Percentiles rank a stretch among this genome's conserved stretches.
These are phyloP conservation scores for Diplosoma virens DNA, from an alignment of 23 tunicate genomes.

Conservation along the genomic window DNA sequence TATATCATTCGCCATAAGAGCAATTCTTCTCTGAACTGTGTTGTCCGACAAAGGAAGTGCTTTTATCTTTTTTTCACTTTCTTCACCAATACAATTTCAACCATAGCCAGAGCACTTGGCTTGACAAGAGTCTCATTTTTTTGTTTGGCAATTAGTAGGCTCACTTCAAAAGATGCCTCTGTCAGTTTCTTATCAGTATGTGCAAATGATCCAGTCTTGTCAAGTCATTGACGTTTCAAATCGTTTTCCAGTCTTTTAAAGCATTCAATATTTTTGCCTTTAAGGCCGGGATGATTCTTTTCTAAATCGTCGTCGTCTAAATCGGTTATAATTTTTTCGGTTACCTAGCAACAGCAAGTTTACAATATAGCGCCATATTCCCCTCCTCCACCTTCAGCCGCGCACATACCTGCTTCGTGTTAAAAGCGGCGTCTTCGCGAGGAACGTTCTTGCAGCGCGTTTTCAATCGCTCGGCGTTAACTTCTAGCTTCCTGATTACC, in stretches of 20 bases:
- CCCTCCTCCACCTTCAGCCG: too few relatives aligned
- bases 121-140: constrained; percentile 25
- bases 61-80: constrained; percentile 21
- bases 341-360: too few relatives aligned
- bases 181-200: constrained; percentile 28
- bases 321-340: too few relatives aligned
- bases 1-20: constrained; percentile 12
- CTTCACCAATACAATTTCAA: constrained; percentile 25
- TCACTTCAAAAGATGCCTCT: constrained; percentile 27
- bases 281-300: constrained; percentile 43
- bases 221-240: constrained; percentile 61
- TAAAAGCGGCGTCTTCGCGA: too few relatives aligned
- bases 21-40: constrained; percentile 25
- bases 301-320: too few relatives aligned
- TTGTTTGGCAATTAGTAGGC: constrained; percentile 32
- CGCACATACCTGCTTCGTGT: too few relatives aligned
- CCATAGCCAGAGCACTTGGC: constrained; percentile 34
- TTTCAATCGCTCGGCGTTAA: too few relatives aligned
- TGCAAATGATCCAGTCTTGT: constrained; percentile 30
- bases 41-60: constrained; percentile 29
- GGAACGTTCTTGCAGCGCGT: too few relatives aligned
- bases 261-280: constrained; percentile 21
- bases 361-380: too few relatives aligned
- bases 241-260: constrained; percentile 25
- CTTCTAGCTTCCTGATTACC: too few relatives aligned